These are phyloP conservation scores for Dicentrarchus labrax DNA, from an alignment of 2,113 vertebrate species.

Conservation along the genomic window DNA sequence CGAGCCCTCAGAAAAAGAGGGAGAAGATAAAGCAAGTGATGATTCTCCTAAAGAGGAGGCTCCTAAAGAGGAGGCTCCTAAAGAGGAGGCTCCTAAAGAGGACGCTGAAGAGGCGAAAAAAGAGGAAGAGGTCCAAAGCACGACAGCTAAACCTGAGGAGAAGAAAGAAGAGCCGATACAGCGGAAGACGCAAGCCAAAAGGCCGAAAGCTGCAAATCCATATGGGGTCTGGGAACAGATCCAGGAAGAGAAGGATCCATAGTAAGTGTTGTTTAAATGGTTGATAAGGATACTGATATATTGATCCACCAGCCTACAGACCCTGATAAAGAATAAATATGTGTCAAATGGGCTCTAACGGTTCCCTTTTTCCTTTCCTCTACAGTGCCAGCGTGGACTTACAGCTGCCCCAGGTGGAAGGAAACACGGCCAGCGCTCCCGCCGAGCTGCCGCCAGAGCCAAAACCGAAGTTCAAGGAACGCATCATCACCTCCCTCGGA, in stretches of 20 bases:
- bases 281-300: neutral
- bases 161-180: slow-evolving; percentile 26
- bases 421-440: slow-evolving; percentile 46
- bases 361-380: slow-evolving; percentile 7
- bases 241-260: slow-evolving; percentile 81
- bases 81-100: slow-evolving; percentile 47
- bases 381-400: slow-evolving; percentile 90
- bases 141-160: slow-evolving; percentile 33
- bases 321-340: neutral
- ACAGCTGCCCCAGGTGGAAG: slow-evolving; percentile 89
- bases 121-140: slow-evolving; percentile 32
- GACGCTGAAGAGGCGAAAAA: slow-evolving; percentile 15
- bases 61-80: no score
- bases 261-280: slow-evolving; percentile 83
- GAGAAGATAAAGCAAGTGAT: slow-evolving; percentile 34
- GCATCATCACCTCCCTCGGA: slow-evolving; percentile 93
- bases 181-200: slow-evolving; percentile 46
- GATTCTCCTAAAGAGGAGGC: slow-evolving; percentile 42
- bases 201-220: slow-evolving; percentile 76
- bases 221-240: slow-evolving; percentile 93
- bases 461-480: slow-evolving; percentile 92
- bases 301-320: neutral
- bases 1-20: slow-evolving; percentile 47
- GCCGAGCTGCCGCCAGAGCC: slow-evolving; percentile 80
- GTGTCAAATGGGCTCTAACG: neutral